Conservation (phyloP, 1,140 invertebrate species). For the Bombus pyrosoma region DNA sequence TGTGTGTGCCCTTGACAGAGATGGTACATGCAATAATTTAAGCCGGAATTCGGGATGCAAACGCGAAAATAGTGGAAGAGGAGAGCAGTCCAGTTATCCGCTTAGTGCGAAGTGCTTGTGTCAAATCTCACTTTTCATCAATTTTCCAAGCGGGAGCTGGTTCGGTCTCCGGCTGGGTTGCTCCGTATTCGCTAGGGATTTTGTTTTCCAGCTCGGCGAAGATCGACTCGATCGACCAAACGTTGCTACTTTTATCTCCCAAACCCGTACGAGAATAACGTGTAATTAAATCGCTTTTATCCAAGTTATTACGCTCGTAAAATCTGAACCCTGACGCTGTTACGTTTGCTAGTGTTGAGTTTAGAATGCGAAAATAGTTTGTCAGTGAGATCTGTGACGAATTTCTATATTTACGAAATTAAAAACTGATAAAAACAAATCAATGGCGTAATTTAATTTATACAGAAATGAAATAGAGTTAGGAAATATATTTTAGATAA, state of each 20-base stretch:
- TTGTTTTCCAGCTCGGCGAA: not conserved
- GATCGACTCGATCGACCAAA: not conserved
- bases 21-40: conserved; percentile 65
- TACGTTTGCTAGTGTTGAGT: too few species aligned
- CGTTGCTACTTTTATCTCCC: too few species aligned
- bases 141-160: conserved; percentile 52
- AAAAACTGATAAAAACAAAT: too few species aligned
- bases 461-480: too few species aligned
- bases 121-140: conserved; percentile 70
- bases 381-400: too few species aligned
- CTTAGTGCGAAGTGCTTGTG: conserved; percentile 55
- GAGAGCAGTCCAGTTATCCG: conserved; percentile 56
- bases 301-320: too few species aligned
- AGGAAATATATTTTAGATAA: too few species aligned
- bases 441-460: too few species aligned
- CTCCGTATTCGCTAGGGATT: not conserved
- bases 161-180: not conserved
- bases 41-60: conserved; percentile 52
- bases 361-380: too few species aligned
- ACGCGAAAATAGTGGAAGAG: conserved; percentile 53
- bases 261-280: not conserved
- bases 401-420: too few species aligned
- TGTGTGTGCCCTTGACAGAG: conserved; percentile 42
- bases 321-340: too few species aligned
- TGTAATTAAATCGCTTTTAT: not conserved